Evolutionary conservation across 2,888 invertebrate genomes (phyloP).

Genomic region (Drosophila neotestacea): DNA sequence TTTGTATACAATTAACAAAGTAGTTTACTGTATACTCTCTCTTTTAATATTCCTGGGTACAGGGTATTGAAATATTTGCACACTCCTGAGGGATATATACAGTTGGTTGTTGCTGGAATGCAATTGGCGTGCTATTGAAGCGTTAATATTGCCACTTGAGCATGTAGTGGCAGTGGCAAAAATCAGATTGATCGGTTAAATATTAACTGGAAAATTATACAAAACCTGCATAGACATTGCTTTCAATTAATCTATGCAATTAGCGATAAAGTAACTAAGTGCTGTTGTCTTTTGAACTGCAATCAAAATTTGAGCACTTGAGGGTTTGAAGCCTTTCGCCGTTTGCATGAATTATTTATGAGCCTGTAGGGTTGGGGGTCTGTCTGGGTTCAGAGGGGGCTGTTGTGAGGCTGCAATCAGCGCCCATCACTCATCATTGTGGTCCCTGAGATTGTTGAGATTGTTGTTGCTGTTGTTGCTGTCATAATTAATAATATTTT

Average conservation of each 20-base stretch:
- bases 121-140: constrained; percentile 35
- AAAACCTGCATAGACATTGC: constrained; percentile 41
- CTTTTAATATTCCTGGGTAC: background rate
- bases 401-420: constrained; percentile 55
- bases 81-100: background rate
- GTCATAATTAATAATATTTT: constrained; percentile 82
- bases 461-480: constrained; percentile 45
- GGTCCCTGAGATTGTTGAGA: constrained; percentile 34
- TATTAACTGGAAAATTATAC: constrained; percentile 58
- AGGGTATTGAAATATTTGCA: constrained; percentile 21
- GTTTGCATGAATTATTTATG: constrained; percentile 73
- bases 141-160: constrained; percentile 54
- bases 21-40: too few species aligned
- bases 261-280: constrained; percentile 66
- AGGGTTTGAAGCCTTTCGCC: constrained; percentile 69
- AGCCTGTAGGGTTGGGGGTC: constrained; percentile 22
- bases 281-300: constrained; percentile 70
- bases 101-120: constrained; percentile 23
- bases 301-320: constrained; percentile 63
- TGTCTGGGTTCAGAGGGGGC: constrained; percentile 1
- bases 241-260: constrained; percentile 73
- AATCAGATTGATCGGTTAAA: constrained; percentile 61
- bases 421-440: constrained; percentile 71
- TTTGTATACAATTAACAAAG: background rate
- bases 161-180: constrained; percentile 46